Evolutionary conservation across 2,797 vertebrate species (phyloP).

Genomic region (Denticeps clupeoides): DNA sequence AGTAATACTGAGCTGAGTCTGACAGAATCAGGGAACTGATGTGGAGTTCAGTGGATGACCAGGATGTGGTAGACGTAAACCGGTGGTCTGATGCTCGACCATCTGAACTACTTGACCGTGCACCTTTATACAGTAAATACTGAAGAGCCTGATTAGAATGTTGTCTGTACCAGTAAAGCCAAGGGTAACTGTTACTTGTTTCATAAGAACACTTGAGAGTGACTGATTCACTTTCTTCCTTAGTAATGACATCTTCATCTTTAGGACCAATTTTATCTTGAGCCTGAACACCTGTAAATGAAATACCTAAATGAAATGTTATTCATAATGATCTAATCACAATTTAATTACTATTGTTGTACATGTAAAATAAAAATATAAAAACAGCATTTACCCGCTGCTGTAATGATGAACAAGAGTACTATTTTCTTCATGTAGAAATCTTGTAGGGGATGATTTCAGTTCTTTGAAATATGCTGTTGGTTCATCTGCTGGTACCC

Average conservation of each 20-base stretch:
- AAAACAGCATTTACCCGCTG: slow-evolving; percentile 4
- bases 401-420: slow-evolving; percentile 1
- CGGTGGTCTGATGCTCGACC: background rate
- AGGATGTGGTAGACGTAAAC: background rate
- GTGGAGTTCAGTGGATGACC: background rate
- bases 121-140: slow-evolving; percentile 1
- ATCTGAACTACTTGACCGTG: background rate
- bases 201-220: background rate
- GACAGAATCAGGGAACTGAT: slow-evolving; percentile 7
- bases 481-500: background rate
- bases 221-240: background rate
- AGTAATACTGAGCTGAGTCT: slow-evolving; percentile 29
- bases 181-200: background rate
- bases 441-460: too few species aligned
- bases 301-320: background rate
- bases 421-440: slow-evolving; percentile 1
- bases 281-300: background rate
- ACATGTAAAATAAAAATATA: too few species aligned
- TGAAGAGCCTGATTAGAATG: background rate
- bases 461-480: background rate
- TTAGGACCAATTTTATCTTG: background rate
- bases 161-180: slow-evolving; percentile 5
- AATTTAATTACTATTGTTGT: too few species aligned
- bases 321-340: background rate
- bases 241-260: too few species aligned